Percentiles rank a stretch among this genome's conserved stretches.
Evolutionary conservation across 2,797 vertebrate species (phyloP).

Genomic region (Falco rusticolus): DNA sequence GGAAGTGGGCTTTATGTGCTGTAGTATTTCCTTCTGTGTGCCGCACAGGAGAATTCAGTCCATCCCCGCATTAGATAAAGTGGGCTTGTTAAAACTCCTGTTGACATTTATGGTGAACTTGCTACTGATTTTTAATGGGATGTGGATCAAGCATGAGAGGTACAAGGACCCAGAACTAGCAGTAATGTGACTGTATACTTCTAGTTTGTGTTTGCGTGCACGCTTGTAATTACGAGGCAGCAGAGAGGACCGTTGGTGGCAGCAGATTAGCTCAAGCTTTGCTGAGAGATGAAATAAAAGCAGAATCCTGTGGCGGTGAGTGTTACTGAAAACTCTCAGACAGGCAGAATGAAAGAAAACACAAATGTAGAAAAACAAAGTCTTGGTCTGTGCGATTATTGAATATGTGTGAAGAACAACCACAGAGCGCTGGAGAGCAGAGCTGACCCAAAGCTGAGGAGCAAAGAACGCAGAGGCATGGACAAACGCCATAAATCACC

Average conservation of each 20-base stretch:
- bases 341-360: conserved; percentile 38
- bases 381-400: background rate
- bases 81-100: background rate
- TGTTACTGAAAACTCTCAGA: conserved; percentile 12
- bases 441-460: conserved; percentile 23
- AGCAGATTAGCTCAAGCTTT: background rate
- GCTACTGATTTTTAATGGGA: conserved; percentile 15
- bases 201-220: background rate
- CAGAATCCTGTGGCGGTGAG: conserved; percentile 20
- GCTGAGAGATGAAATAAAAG: conserved; percentile 22
- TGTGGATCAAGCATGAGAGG: background rate
- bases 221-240: background rate
- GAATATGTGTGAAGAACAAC: conserved; percentile 30
- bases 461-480: conserved; percentile 38
- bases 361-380: conserved; percentile 37
- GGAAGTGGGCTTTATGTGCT: background rate
- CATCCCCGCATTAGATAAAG: background rate
- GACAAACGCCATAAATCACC: conserved; percentile 40
- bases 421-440: background rate
- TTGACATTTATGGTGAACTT: background rate
- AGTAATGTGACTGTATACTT: background rate
- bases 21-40: background rate
- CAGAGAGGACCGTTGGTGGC: background rate
- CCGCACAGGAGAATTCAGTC: background rate
- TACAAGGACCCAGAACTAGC: background rate